phyloP scores from a whole-genome alignment of 2,797 vertebrate species.

The Sardinella longiceps region DNA sequence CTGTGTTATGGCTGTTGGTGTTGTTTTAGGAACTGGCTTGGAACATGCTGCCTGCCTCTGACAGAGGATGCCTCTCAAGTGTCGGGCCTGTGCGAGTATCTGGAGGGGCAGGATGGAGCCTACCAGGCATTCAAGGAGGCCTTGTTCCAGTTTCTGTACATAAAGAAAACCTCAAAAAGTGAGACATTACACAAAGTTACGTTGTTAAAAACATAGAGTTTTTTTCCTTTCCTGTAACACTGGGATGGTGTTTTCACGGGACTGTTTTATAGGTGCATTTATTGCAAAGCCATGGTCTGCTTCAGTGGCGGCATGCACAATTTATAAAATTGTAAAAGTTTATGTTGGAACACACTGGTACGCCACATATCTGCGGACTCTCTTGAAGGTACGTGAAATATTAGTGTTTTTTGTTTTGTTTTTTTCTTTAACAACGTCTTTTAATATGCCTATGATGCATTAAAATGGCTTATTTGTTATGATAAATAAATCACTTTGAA shows the following conservation, averaged over 20 bases:
- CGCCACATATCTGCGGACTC: conserved; percentile 68
- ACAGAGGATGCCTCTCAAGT: conserved; percentile 66
- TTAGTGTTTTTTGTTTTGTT: neutral
- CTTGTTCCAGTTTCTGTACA: conserved; percentile 46
- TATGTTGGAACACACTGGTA: conserved; percentile 73
- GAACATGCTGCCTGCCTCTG: conserved; percentile 65
- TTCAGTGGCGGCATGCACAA: conserved; percentile 61
- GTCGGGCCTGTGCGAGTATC: conserved; percentile 65
- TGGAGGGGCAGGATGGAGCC: conserved; percentile 66
- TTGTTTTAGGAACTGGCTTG: conserved; percentile 69
- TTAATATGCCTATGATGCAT: neutral
- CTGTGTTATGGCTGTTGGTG: conserved; percentile 15
- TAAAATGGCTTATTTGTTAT: neutral
- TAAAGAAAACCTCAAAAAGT: conserved; percentile 19
- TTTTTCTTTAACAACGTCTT: neutral
- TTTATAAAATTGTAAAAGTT: conserved; percentile 69
- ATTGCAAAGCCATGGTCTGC: conserved; percentile 60
- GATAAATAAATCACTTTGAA: conserved; percentile 10
- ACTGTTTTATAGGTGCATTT: conserved; percentile 45
- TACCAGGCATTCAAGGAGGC: conserved; percentile 70
- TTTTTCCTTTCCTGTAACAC: conserved; percentile 28
- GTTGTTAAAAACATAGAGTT: neutral
- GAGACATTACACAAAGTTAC: neutral
- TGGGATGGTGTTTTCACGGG: conserved; percentile 24
- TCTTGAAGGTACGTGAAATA: conserved; percentile 65